Evolutionary conservation across 2,888 invertebrate species (phyloP), one percentile per base, ranked within the genome.

Genomic region (Microctonus aethiopoides): DNA sequence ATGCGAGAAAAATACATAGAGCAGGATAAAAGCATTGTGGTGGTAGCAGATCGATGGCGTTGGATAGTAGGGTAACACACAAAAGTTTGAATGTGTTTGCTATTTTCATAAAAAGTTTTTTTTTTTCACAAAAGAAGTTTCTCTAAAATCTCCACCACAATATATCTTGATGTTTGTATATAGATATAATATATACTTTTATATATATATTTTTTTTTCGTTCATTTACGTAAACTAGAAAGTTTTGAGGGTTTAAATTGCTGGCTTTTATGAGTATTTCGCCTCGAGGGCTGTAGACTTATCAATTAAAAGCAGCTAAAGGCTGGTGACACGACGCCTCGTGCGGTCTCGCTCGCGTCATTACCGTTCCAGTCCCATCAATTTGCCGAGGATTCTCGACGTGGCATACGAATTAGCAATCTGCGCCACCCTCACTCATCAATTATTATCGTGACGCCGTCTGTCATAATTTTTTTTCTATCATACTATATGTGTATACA

Each of bases 351-450:
- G 54, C 26, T 60, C 51, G 54, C 70, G 59, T 67, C 70, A 70
- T 67, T 67, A 70, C 54, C 56, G 68, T 26, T 70, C 63, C 66
- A 61, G 67, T 72, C 67, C 72, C 75, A 75, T 75, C 74, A 75
- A 75, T 75, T 74, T 74, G 64, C 60, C 68, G 36, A 60, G 46
- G 57, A 57, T 56, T 24, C 68, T 70, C 73, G 74, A 79, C 77
- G 74, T 60, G 75, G 74, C 74, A 77, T 76, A 79, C 78, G 78
- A 81, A 80, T 80, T 81, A 81, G 77, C 81, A 78, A 80, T 79
- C 78, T 73, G 75, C 68, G 76, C 70, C 74, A 68, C 72, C 75
- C 69, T 61, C 64, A 51, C 59, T 76, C 75, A 77, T 78, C 77
- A 78, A 79, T 80, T 79, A 77, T 73, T 73, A 75, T 77, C 73